A percentile compares a stretch with the other conserved stretches of the same genome.
Conservation (phyloP, 2,797 vertebrate genomes). For the Delichon dasypus region DNA sequence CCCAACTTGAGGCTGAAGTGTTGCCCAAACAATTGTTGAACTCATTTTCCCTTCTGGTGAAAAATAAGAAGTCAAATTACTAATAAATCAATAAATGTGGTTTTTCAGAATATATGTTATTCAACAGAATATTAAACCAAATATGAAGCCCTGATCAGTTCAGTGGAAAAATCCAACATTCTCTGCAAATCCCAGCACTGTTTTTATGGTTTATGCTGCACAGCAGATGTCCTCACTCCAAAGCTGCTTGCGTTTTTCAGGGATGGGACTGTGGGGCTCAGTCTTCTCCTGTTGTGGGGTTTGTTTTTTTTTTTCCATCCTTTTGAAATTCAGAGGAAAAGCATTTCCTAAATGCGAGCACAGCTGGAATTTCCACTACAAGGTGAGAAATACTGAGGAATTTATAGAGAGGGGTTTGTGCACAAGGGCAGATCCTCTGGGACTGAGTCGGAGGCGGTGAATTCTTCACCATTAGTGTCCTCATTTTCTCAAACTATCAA, state of each 20-base stretch:
- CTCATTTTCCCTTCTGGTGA: not conserved
- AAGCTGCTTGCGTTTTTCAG: not conserved
- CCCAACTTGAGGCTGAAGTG: not conserved
- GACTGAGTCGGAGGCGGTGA: rapidly evolving
- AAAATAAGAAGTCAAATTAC: not conserved
- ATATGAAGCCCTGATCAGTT: not conserved
- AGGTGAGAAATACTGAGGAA: not conserved
- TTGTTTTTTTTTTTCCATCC: not conserved
- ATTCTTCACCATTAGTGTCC: not conserved
- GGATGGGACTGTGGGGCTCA: not conserved
- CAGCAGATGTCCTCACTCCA: not conserved
- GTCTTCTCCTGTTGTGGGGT: not conserved
- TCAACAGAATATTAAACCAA: not conserved
- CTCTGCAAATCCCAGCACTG: not conserved
- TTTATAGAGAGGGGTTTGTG: not conserved
- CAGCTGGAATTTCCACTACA: not conserved
- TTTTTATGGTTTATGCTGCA: not conserved
- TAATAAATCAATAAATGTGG: not conserved
- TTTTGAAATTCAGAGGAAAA: not conserved
- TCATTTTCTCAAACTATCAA: not conserved
- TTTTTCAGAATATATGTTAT: not conserved
- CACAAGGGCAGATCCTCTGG: not conserved
- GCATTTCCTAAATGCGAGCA: not conserved
- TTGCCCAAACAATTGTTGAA: not conserved
- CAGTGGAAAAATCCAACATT: not conserved